phyloP scores from a whole-genome alignment of 2,797 vertebrate species.

The Tangara arthus region DNA sequence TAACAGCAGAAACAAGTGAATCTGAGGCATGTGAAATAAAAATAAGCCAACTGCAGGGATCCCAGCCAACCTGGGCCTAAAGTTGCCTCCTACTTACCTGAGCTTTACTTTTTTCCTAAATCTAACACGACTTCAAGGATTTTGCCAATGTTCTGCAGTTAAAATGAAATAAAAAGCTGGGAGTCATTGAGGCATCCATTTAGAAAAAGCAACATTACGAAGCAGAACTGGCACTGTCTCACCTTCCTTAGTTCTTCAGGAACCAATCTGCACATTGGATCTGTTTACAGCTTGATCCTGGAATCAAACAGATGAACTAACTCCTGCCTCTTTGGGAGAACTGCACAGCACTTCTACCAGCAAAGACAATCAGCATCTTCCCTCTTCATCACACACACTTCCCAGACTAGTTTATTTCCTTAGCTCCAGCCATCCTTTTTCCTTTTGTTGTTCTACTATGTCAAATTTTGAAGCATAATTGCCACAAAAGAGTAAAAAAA shows the following conservation, averaged over 20 bases:
- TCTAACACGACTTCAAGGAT: not conserved
- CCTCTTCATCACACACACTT: not conserved
- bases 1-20: not conserved
- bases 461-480: not conserved
- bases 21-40: not conserved
- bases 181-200: not conserved
- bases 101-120: not conserved
- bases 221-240: not conserved
- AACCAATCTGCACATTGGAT: rapidly evolving
- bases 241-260: not conserved
- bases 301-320: not conserved
- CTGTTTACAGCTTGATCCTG: not conserved
- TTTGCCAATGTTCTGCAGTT: not conserved
- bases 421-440: not conserved
- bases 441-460: not conserved
- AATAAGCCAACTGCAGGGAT: not conserved
- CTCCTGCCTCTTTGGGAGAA: not conserved
- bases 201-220: not conserved
- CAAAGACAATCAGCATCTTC: not conserved
- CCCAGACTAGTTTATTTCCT: not conserved
- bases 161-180: not conserved
- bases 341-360: not conserved
- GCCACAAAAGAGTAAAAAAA: not conserved
- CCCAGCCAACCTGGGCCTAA: not conserved
- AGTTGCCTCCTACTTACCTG: not conserved